A percentile compares a stretch with the other conserved stretches of the same genome.
phyloP scores from a whole-genome alignment of 2,888 invertebrate species.

The Prosapia bicincta region DNA sequence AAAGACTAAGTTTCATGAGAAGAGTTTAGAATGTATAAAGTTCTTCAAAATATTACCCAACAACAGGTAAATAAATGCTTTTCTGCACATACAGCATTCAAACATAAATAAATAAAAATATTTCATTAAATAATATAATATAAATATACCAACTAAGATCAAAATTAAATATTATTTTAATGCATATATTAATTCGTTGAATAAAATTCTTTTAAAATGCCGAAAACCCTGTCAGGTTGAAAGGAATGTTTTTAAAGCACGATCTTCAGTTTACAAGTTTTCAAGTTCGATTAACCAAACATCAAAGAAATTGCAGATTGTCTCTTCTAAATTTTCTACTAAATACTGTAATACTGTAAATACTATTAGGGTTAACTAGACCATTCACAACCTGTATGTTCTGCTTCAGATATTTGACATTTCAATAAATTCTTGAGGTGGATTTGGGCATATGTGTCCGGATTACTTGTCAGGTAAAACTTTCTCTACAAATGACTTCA shows the following conservation, averaged over 20 bases:
- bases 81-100: background rate
- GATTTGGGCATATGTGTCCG: background rate
- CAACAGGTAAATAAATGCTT: too few species aligned
- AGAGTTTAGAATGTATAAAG: too few species aligned
- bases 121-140: background rate
- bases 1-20: background rate
- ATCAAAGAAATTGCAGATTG: background rate
- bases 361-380: background rate
- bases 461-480: constrained; percentile 38
- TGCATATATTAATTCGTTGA: background rate
- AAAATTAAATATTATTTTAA: background rate
- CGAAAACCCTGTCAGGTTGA: background rate
- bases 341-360: background rate
- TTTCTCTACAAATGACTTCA: constrained; percentile 53
- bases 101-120: background rate
- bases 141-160: background rate
- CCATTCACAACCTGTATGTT: background rate
- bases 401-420: background rate
- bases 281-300: background rate
- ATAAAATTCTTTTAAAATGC: background rate
- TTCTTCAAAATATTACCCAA: too few species aligned
- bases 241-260: background rate
- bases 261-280: background rate
- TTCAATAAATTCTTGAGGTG: background rate
- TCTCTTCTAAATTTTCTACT: background rate